phyloP scores from a whole-genome alignment of 2,113 vertebrate species.

The Gopherus flavomarginatus region DNA sequence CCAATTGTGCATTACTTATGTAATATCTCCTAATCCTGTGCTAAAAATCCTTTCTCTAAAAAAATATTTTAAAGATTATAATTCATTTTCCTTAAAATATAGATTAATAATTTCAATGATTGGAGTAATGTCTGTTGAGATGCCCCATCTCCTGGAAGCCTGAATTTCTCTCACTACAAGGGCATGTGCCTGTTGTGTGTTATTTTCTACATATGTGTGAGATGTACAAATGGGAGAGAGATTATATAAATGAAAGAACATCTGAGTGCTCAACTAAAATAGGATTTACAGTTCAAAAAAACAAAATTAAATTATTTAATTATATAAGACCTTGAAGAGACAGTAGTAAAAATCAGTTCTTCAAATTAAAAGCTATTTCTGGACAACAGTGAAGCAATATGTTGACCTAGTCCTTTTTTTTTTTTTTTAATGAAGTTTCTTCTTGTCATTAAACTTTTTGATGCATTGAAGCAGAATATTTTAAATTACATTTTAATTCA shows the following conservation, averaged over 20 bases:
- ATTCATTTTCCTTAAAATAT: not conserved
- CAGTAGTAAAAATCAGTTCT: not conserved
- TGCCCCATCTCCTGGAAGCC: not conserved
- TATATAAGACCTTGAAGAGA: not conserved
- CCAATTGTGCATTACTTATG: not conserved
- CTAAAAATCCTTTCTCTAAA: not conserved
- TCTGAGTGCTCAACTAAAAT: not conserved
- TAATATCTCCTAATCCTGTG: not conserved
- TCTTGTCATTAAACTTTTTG: not conserved
- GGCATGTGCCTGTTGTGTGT: not conserved
- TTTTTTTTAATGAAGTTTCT: not conserved
- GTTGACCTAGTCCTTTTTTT: not conserved
- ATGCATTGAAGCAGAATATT: not conserved
- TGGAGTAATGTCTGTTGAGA: not conserved
- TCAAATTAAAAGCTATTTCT: not conserved
- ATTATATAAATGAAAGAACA: not conserved
- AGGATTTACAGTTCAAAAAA: not conserved
- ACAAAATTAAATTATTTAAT: accelerated
- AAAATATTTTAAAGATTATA: not conserved
- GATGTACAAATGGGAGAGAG: not conserved
- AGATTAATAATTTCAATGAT: not conserved
- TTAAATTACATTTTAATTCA: not conserved
- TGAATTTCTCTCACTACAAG: not conserved
- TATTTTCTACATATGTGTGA: not conserved
- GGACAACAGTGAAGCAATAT: not conserved